phyloP scores from a whole-genome alignment of 64 coral and sea anemone genomes.

The Stylophora pistillata region DNA sequence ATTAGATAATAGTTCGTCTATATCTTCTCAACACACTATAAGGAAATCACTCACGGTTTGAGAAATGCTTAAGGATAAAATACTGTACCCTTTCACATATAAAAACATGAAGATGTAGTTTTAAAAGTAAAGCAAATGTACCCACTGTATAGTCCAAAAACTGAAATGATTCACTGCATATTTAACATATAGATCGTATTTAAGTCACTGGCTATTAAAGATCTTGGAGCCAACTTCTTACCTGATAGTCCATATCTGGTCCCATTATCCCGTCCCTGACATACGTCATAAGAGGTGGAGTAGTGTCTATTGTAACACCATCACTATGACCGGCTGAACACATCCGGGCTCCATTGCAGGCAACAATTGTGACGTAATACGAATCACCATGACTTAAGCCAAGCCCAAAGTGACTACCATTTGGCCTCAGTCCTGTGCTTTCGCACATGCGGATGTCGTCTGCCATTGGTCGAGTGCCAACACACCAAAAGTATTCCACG shows the following conservation, averaged over 20 bases:
- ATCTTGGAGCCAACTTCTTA: not conserved
- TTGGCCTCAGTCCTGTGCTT: slow-evolving; percentile 69
- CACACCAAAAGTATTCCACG: slow-evolving; percentile 89
- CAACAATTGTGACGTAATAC: slow-evolving; percentile 80
- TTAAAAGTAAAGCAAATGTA: too few species aligned
- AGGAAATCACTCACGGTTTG: too few species aligned
- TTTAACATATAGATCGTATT: too few species aligned
- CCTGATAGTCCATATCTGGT: slow-evolving; percentile 95
- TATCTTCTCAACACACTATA: too few species aligned
- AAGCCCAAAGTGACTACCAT: slow-evolving; percentile 79
- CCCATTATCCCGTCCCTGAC: slow-evolving; percentile 95
- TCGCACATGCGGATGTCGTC: slow-evolving; percentile 81
- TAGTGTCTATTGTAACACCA: slow-evolving; percentile 82
- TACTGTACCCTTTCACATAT: too few species aligned
- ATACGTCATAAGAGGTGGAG: slow-evolving; percentile 80
- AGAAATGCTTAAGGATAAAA: too few species aligned
- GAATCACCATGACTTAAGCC: slow-evolving; percentile 59
- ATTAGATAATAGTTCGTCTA: not conserved
- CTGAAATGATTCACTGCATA: too few species aligned
- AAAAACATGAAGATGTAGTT: too few species aligned
- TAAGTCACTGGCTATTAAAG: too few species aligned
- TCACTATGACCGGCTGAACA: slow-evolving; percentile 84
- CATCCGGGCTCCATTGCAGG: slow-evolving; percentile 85
- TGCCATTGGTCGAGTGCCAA: slow-evolving; percentile 71
- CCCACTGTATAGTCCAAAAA: too few species aligned